These are phyloP conservation scores for Hyperoplus lanceolatus DNA, from an alignment of 2,797 vertebrate species.

Conservation along the genomic window DNA sequence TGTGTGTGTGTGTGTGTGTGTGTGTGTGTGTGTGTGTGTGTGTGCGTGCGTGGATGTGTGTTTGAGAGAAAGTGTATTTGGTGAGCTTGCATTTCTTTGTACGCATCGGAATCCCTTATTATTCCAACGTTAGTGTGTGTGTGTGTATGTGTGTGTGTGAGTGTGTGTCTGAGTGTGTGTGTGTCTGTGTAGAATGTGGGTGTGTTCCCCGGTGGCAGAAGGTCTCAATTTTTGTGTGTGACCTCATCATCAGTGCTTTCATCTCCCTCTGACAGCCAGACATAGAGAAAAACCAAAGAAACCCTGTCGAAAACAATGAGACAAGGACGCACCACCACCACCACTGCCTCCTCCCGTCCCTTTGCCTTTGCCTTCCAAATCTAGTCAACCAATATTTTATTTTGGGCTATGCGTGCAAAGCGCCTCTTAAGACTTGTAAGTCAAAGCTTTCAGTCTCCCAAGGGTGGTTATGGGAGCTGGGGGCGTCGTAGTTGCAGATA, in stretches of 20 bases:
- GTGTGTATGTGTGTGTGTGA: background rate
- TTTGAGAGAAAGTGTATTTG: background rate
- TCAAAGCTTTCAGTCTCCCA: conserved; percentile 72
- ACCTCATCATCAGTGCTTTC: conserved; percentile 62
- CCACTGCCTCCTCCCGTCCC: conserved; percentile 13
- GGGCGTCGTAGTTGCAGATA: conserved; percentile 70
- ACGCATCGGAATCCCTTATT: conserved; percentile 5
- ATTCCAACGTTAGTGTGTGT: background rate
- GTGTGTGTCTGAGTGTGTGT: background rate
- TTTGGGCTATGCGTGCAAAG: conserved; percentile 79
- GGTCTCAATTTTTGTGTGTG: conserved; percentile 51
- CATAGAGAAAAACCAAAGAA: conserved; percentile 57
- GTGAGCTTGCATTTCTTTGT: background rate
- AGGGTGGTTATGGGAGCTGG: conserved; percentile 69
- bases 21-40: background rate
- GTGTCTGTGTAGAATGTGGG: conserved; percentile 29
- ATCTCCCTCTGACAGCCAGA: conserved; percentile 58
- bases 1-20: conserved; percentile 21
- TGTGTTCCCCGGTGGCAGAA: conserved; percentile 40
- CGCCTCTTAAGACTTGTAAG: conserved; percentile 75
- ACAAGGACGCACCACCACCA: conserved; percentile 22
- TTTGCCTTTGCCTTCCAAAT: conserved; percentile 34
- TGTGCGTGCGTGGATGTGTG: background rate
- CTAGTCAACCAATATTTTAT: conserved; percentile 70
- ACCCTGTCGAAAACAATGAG: conserved; percentile 61